A percentile compares a stretch with the other conserved stretches of the same genome.
phyloP scores from a whole-genome alignment of 2,113 vertebrate genomes.

The Ictalurus punctatus region DNA sequence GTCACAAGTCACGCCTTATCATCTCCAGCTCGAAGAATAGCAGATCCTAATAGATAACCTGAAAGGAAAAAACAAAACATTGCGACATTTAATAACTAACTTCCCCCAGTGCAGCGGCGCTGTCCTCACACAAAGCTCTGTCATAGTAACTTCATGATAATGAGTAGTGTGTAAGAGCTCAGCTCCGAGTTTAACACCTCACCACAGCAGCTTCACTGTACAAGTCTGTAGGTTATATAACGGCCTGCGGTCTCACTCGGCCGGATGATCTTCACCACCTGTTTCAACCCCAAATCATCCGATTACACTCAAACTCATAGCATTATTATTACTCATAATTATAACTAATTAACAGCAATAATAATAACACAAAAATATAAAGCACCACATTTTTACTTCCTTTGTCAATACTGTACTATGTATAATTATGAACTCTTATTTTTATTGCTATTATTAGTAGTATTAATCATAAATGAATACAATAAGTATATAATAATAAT shows the following conservation, averaged over 20 bases:
- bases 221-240: constrained; percentile 96
- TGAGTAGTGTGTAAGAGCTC: too few species aligned
- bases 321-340: not conserved
- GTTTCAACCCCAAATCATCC: not conserved
- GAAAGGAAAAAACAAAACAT: not conserved
- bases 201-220: constrained; percentile 73
- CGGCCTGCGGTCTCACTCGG: constrained; percentile 94
- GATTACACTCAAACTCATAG: not conserved
- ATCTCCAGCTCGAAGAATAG: not conserved
- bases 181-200: not conserved
- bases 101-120: too few species aligned
- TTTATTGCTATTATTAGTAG: not conserved
- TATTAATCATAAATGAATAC: not conserved
- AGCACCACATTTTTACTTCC: too few species aligned
- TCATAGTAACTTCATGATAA: not conserved
- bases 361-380: not conserved
- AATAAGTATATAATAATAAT: not conserved
- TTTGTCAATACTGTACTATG: not conserved
- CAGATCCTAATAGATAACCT: not conserved
- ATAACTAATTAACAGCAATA: not conserved
- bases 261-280: constrained; percentile 98
- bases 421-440: not conserved
- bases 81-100: not conserved
- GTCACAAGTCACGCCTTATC: not conserved
- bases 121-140: not conserved